phyloP scores from a whole-genome alignment of 2,797 vertebrate genomes.

The Loris lydekkerianus region DNA sequence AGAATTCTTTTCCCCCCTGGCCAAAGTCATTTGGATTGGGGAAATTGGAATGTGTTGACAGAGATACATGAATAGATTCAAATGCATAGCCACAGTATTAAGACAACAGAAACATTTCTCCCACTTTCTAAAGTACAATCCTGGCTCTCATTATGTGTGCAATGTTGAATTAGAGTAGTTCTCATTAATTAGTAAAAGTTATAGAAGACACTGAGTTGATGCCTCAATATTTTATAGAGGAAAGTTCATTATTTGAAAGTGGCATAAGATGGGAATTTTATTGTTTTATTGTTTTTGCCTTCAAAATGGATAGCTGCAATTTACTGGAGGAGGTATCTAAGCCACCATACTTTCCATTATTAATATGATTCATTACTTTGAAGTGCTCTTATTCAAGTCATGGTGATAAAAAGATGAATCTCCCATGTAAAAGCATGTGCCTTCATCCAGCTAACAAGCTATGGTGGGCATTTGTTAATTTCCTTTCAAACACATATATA shows the following conservation, averaged over 20 bases:
- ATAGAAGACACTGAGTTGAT: not conserved
- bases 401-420: not conserved
- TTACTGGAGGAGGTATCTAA: not conserved
- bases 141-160: not conserved
- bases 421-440: not conserved
- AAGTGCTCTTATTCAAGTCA: not conserved
- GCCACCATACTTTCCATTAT: not conserved
- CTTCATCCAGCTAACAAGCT: not conserved
- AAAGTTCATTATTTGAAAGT: conserved; percentile 48
- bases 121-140: not conserved
- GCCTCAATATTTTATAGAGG: conserved; percentile 17
- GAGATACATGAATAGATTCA: conserved; percentile 18
- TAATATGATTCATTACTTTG: not conserved
- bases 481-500: not conserved
- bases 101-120: not conserved
- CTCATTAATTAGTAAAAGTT: conserved; percentile 26
- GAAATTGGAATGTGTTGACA: not conserved
- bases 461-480: not conserved
- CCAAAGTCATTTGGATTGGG: not conserved
- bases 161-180: conserved; percentile 25
- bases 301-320: conserved; percentile 10
- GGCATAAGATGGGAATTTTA: not conserved
- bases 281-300: conserved; percentile 13
- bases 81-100: conserved; percentile 18
- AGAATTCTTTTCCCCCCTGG: not conserved